Conservation (phyloP, 37 sponge, comb jelly and placozoan genomes). For the Eunapius fragilis region DNA sequence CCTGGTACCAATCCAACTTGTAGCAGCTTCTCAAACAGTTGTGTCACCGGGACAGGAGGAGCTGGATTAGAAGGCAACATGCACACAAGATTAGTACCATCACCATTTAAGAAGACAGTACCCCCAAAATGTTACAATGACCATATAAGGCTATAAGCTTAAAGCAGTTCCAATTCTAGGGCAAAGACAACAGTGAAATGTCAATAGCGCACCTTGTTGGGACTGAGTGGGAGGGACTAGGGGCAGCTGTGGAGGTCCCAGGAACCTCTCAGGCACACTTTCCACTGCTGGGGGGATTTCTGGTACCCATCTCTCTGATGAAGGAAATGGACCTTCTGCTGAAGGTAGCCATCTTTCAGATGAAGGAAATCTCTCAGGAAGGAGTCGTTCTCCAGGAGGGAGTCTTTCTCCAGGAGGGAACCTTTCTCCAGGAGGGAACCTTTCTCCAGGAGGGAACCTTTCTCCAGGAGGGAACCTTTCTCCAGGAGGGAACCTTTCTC, state of each 20-base stretch:
- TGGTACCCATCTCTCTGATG: background rate
- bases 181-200: too few relatives aligned
- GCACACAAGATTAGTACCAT: too few relatives aligned
- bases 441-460: background rate
- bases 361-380: background rate
- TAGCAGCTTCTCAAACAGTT: constrained; percentile 20
- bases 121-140: background rate
- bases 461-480: background rate
- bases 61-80: too few relatives aligned
- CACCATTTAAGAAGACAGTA: too few relatives aligned
- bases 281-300: background rate
- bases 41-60: background rate
- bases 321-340: background rate
- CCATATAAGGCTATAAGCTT: background rate
- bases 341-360: background rate
- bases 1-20: constrained; percentile 13
- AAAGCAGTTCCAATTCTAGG: too few relatives aligned
- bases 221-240: background rate
- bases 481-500: background rate
- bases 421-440: background rate
- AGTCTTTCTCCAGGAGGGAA: background rate
- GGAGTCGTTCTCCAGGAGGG: background rate
- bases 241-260: background rate
- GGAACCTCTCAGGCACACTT: background rate
- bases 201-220: background rate